Percentiles rank a stretch among this genome's conserved stretches.
Conservation (phyloP, 2,888 invertebrate genomes). For the Galeruca laticollis region DNA sequence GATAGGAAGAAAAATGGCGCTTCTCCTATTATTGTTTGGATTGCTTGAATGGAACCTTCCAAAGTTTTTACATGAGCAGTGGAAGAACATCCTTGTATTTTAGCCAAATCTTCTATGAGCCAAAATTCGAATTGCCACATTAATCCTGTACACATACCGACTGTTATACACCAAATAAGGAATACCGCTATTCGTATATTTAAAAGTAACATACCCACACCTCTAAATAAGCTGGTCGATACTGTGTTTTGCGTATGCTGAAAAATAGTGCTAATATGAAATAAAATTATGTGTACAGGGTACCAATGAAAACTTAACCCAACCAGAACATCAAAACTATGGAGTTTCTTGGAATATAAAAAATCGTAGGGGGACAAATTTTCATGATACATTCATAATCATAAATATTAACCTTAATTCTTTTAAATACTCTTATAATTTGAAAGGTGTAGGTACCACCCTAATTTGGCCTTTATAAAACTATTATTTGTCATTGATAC, state of each 20-base stretch:
- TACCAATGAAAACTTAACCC: too few species aligned
- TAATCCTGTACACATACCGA: slow-evolving; percentile 87
- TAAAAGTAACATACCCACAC: slow-evolving; percentile 76
- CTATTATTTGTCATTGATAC: too few species aligned
- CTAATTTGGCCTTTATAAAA: too few species aligned
- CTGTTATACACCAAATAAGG: slow-evolving; percentile 82
- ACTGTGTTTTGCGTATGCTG: slow-evolving; percentile 76
- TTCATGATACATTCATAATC: too few species aligned
- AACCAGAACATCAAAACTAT: too few species aligned
- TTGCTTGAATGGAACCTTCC: slow-evolving; percentile 63
- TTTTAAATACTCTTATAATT: too few species aligned
- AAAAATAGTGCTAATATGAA: slow-evolving; percentile 52
- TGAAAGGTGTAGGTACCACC: too few species aligned
- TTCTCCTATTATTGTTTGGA: slow-evolving; percentile 86
- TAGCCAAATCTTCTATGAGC: slow-evolving; percentile 81
- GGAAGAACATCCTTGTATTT: slow-evolving; percentile 62
- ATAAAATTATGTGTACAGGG: too few species aligned
- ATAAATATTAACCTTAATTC: too few species aligned
- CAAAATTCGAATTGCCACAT: slow-evolving; percentile 92
- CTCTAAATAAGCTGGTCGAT: slow-evolving; percentile 76
- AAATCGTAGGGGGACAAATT: too few species aligned
- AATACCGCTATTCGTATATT: slow-evolving; percentile 80
- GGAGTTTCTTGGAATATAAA: too few species aligned
- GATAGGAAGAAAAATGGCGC: slow-evolving; percentile 89
- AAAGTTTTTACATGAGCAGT: slow-evolving; percentile 66